These are phyloP conservation scores for Archips crataeganus DNA, from an alignment of 2,888 invertebrate species.

Conservation along the genomic window DNA sequence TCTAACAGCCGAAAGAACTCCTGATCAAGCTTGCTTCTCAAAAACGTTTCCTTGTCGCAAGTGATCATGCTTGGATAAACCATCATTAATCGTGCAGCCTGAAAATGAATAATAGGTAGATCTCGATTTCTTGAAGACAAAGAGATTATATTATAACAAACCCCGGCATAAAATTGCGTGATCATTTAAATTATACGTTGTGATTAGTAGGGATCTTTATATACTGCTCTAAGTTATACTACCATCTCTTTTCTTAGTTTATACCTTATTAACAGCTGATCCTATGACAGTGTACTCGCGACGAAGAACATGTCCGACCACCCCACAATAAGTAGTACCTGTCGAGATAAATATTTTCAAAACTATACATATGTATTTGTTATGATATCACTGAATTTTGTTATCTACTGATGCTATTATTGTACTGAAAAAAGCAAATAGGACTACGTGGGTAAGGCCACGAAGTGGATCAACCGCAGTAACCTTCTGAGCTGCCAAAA, in stretches of 20 bases:
- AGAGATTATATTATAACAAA: no score
- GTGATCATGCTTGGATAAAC: constrained; percentile 86
- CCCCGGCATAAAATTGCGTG: no score
- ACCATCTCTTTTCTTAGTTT: not conserved
- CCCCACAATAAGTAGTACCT: constrained; percentile 90
- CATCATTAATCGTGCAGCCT: constrained; percentile 89
- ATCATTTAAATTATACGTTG: no score
- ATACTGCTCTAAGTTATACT: not conserved
- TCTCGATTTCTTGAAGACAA: not conserved
- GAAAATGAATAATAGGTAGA: constrained; percentile 16
- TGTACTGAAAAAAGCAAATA: no score
- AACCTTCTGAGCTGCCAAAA: no score
- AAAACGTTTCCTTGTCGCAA: constrained; percentile 88
- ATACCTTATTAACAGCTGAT: constrained; percentile 88
- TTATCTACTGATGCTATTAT: not conserved
- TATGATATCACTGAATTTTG: not conserved
- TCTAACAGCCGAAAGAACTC: constrained; percentile 86
- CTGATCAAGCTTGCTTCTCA: constrained; percentile 87
- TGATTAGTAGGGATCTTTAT: no score
- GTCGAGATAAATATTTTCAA: constrained; percentile 20
- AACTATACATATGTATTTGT: not conserved
- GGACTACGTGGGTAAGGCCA: no score
- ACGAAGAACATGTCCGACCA: constrained; percentile 89
- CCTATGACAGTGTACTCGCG: constrained; percentile 92
- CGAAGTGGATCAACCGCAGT: no score